phyloP scores from a whole-genome alignment of 2,797 vertebrate species.

The Lepus townsendii region DNA sequence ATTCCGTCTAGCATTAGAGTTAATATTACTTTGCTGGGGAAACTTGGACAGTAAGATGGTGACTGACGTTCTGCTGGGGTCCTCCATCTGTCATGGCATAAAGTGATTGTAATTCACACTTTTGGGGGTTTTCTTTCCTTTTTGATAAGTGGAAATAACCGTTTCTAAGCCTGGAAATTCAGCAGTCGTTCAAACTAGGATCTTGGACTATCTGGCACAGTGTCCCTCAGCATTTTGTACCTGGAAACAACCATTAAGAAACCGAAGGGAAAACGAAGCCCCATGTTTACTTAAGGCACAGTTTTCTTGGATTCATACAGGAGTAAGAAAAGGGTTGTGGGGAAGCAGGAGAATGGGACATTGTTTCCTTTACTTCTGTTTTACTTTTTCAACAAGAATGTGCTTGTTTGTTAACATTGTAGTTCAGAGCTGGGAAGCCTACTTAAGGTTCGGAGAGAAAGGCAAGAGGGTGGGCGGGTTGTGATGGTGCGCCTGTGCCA shows the following conservation, averaged over 20 bases:
- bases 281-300: background rate
- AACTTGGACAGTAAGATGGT: background rate
- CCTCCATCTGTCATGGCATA: background rate
- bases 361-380: slow-evolving; percentile 6
- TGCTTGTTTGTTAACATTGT: slow-evolving; percentile 25
- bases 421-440: slow-evolving; percentile 14
- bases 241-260: background rate
- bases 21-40: background rate
- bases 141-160: background rate
- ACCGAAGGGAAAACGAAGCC: background rate
- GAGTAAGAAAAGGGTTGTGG: background rate
- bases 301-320: background rate
- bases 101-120: slow-evolving; percentile 38
- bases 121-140: background rate
- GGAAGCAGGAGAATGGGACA: background rate
- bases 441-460: background rate
- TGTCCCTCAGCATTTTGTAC: slow-evolving; percentile 33
- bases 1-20: background rate
- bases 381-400: slow-evolving; percentile 11
- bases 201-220: background rate
- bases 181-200: slow-evolving; percentile 15
- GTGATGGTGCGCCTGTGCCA: background rate
- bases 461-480: background rate
- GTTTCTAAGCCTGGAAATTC: slow-evolving; percentile 30
- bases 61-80: slow-evolving; percentile 27